A percentile compares a stretch with the other conserved stretches of the same genome.
phyloP scores from a whole-genome alignment of 2,797 vertebrate species.

The Lutjanus argentimaculatus region DNA sequence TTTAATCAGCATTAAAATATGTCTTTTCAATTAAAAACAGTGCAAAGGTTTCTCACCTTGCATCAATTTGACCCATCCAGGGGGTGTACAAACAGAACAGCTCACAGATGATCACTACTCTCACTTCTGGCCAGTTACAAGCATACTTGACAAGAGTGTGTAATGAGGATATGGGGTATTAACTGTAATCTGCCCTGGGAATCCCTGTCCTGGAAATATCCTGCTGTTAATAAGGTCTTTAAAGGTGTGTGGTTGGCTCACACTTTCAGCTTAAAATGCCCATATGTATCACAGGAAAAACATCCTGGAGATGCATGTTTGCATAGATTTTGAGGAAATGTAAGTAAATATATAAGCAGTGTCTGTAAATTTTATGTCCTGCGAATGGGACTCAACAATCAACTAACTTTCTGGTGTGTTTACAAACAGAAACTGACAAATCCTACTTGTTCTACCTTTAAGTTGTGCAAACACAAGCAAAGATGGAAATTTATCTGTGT shows the following conservation, averaged over 20 bases:
- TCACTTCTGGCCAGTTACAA: slow-evolving; percentile 68
- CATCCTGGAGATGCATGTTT: neutral
- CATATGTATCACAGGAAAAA: neutral
- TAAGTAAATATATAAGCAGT: neutral
- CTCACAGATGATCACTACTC: slow-evolving; percentile 63
- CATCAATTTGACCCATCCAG: neutral
- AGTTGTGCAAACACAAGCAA: neutral
- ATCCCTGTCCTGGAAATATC: slow-evolving; percentile 76
- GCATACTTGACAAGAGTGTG: slow-evolving; percentile 44
- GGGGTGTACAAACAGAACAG: slow-evolving; percentile 16
- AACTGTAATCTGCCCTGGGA: slow-evolving; percentile 82
- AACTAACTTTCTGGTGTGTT: no score
- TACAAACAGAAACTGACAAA: no score
- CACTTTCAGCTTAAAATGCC: slow-evolving; percentile 15
- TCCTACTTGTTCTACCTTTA: no score
- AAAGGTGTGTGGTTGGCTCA: slow-evolving; percentile 26
- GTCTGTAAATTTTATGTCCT: no score
- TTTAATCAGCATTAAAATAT: neutral
- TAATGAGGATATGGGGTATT: slow-evolving; percentile 82
- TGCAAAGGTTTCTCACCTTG: neutral
- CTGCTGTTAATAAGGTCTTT: slow-evolving; percentile 55
- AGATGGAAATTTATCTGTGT: neutral
- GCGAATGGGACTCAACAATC: no score
- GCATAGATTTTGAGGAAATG: neutral
- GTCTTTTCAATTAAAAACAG: neutral